Evolutionary conservation across 2,797 vertebrate species (phyloP), one percentile per base, ranked within the genome.

Genomic region (Linurgus olivaceus): DNA sequence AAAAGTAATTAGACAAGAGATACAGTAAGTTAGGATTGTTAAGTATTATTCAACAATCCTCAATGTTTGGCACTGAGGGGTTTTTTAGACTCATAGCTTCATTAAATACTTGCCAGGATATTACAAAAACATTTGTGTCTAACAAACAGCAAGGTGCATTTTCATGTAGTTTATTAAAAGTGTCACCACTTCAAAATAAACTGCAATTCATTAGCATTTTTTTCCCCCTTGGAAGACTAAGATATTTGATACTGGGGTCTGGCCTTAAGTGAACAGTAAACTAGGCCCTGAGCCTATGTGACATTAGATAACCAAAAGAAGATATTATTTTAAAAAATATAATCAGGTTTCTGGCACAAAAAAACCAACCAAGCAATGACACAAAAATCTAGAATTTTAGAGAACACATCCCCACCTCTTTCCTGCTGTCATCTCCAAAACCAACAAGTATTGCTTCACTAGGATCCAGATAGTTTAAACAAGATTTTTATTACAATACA

Each of bases 1-100:
- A 48, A 83, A 71, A 74, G 15, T 17, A 93, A 61, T 26, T 42
- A 42, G 31, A 33, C 2, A 21, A 79, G 33, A 51, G 28, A 85
- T 10, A 12, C 6, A 59, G 12, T 29, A 37, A 38, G 3, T 10
- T n/a, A 8, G 5, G 42, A 63, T 28, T 47, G 24, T 57, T 61
- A 68, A 62, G 7, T 44, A 42, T 55, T 89, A 79, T 28, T 76
- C 40, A 67, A 59, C 14, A 42, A 23, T 15, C 15, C 55, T 82
- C 47, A 58, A 3, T 28, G 4, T 51, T 54, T 12, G 6, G 24
- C n/a, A 88, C 25, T 3, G 2, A 78, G 7, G 2, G 2, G 0
- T 33, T 57, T 82, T 50, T n/a, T 37, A 67, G 33, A 57, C 15
- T 82, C 35, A 42, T 15, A 55, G 52, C 28, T 14, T 80, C 52